These are phyloP conservation scores for Carcharodon carcharias DNA, from an alignment of 2,797 vertebrate genomes.

Conservation along the genomic window DNA sequence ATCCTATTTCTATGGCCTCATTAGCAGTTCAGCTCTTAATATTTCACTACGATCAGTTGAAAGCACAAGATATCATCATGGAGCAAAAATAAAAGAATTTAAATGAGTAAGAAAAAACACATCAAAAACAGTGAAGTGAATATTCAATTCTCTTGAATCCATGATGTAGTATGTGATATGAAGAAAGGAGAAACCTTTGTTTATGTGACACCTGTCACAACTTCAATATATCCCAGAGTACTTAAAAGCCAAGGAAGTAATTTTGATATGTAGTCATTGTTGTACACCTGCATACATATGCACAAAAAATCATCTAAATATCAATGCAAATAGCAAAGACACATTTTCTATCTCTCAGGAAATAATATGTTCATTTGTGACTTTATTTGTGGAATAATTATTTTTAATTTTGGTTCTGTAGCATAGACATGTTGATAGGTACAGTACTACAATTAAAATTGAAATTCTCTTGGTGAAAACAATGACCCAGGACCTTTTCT, in stretches of 20 bases:
- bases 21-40: neutral
- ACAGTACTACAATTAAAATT: neutral
- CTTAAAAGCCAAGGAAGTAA: neutral
- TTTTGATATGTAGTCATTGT: neutral
- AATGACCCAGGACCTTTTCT: neutral
- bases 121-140: neutral
- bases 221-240: no score
- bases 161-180: neutral
- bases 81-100: neutral
- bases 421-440: neutral
- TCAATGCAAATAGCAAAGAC: neutral
- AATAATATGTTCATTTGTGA: neutral
- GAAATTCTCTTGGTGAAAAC: neutral
- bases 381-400: neutral
- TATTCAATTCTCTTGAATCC: neutral
- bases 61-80: neutral
- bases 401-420: neutral
- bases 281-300: neutral
- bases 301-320: neutral
- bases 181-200: neutral
- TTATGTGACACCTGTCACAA: neutral
- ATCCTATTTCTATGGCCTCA: neutral
- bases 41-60: neutral
- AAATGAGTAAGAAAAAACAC: neutral
- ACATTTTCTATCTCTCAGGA: neutral